phyloP scores from a whole-genome alignment of 1,140 invertebrate species.

The Coelopa frigida region DNA sequence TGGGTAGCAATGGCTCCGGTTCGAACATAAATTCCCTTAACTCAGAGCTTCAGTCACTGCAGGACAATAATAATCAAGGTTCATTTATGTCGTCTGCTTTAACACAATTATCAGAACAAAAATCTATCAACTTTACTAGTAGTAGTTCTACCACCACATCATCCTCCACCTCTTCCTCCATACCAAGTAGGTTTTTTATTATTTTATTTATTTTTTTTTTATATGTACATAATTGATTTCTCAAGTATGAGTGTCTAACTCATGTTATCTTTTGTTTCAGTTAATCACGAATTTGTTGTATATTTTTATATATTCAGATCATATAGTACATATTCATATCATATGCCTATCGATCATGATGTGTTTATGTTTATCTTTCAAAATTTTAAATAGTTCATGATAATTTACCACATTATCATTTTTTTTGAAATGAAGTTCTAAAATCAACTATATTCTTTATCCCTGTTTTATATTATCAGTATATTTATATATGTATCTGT shows the following conservation, averaged over 20 bases:
- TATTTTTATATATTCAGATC: too few species aligned
- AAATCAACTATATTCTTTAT: neutral
- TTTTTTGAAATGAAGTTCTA: too few species aligned
- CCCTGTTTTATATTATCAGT: neutral
- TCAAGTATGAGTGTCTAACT: too few species aligned
- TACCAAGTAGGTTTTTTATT: slow-evolving; percentile 10
- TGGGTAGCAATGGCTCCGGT: slow-evolving; percentile 26
- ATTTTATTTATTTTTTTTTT: too few species aligned
- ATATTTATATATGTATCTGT: neutral
- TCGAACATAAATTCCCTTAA: slow-evolving; percentile 42
- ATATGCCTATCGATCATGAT: neutral
- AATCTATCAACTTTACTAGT: too few species aligned
- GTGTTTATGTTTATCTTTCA: too few species aligned
- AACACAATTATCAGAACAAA: slow-evolving; percentile 16
- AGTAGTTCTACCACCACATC: slow-evolving; percentile 1
- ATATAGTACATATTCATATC: slow-evolving; percentile 5
- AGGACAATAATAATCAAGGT: slow-evolving; percentile 43
- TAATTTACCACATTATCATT: too few species aligned
- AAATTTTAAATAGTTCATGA: too few species aligned
- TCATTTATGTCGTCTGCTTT: slow-evolving; percentile 33
- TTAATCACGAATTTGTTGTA: too few species aligned
- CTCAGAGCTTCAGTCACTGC: slow-evolving; percentile 29
- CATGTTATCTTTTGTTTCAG: too few species aligned
- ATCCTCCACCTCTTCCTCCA: slow-evolving; percentile 2
- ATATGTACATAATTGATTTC: too few species aligned